Base-by-base conservation (phyloP, 2,797 vertebrate genomes). In the Aythya fuligula region DNA sequence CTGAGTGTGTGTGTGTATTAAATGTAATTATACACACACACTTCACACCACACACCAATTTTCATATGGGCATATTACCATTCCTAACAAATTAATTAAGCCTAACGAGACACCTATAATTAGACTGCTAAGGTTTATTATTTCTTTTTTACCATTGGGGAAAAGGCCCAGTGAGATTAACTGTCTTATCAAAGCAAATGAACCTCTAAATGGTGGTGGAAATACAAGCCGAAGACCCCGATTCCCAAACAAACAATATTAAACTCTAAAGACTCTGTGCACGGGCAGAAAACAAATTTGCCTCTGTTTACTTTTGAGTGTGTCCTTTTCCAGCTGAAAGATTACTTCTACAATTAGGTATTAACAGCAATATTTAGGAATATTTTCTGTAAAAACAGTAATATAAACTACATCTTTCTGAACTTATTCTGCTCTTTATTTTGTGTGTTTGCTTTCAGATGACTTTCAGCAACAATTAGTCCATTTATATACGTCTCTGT, bases 71-170 rank as follows among this genome's bases (percentile, higher is more conserved):
- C 74, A 57, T 85, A 96, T 89, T 81, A 91, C 84, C 64, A 67
- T 38, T 71, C 73, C 49, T 76, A 64, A 91, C 60, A 3, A 94
- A 93, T 87, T 94, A 89, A 96, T 94, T 90, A 84, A 88, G 60
- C 77, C 60, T 88, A 96, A 91, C 21, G 34, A 94, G 80, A 88
- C 74, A 88, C 64, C 67, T 54, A 38, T 67, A 91, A 96, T 96
- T 94, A 90, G 36, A 64, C 39, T 64, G 70, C 47, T 70, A 77
- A 64, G 53, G 61, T 89, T 93, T 93, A 90, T 76, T 94, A 91
- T 88, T 94, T 84, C 73, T 71, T 25, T 60, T 95, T 88, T 81
- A 73, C 76, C 73, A 41, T 8, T 71, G 83, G 20, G 74, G 92
- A 88, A 71, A 15, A 93, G 80, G 81, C 13, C 39, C 30, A 74